These are phyloP conservation scores for Aurelia coerulea DNA, from an alignment of 30 jellyfish, hydroid and myxozoan genomes.

Conservation along the genomic window DNA sequence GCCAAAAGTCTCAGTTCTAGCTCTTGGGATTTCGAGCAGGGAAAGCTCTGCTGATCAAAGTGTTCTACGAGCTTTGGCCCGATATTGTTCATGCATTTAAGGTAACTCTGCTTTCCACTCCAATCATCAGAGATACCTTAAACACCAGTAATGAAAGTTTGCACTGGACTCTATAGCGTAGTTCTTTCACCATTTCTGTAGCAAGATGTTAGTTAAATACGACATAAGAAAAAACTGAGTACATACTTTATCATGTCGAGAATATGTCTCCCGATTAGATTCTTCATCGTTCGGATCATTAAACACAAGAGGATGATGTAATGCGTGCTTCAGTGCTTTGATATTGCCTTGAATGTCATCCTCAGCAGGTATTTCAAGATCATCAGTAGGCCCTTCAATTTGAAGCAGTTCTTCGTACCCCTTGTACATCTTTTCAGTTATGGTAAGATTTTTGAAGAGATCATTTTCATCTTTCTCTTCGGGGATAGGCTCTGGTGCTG, in stretches of 20 bases:
- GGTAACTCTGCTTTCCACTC: no score
- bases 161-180: no score
- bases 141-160: no score
- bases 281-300: slow-evolving; percentile 15
- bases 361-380: slow-evolving; percentile 45
- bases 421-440: neutral
- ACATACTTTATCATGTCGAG: slow-evolving; percentile 36
- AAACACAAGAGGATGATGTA: slow-evolving; percentile 51
- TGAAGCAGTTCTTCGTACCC: slow-evolving; percentile 25
- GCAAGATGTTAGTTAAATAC: no score
- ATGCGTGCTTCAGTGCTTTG: slow-evolving; percentile 55
- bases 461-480: neutral
- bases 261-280: neutral
- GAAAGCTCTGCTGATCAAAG: no score
- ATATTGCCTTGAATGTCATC: slow-evolving; percentile 31
- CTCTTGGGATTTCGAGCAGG: no score
- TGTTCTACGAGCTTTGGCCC: no score
- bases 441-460: neutral
- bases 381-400: slow-evolving; percentile 24
- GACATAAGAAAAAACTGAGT: neutral
- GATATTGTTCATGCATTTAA: no score
- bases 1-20: no score
- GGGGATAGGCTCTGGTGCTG: neutral
- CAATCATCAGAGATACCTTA: no score
- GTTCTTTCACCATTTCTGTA: no score